A percentile compares a stretch with the other conserved stretches of the same genome.
phyloP scores from a whole-genome alignment of 1,140 invertebrate species.

The Diorhabda sublineata region DNA sequence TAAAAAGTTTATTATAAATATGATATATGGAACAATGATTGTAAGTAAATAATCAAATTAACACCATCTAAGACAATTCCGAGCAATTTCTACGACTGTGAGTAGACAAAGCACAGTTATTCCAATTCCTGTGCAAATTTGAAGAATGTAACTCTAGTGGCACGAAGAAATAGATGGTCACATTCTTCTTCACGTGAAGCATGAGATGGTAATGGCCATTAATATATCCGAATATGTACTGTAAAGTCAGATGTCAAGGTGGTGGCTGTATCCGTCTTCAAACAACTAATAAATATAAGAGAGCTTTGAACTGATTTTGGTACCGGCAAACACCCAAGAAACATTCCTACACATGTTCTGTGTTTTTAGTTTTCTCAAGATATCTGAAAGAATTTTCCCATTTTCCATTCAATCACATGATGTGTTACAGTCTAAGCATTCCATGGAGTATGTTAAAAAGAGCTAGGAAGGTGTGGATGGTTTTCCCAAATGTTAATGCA shows the following conservation, averaged over 20 bases:
- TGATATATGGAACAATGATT: no score
- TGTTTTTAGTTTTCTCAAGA: background rate
- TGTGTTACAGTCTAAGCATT: background rate
- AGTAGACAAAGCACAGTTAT: no score
- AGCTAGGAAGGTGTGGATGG: conserved; percentile 1
- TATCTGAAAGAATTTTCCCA: background rate
- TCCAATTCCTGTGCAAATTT: no score
- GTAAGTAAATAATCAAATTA: no score
- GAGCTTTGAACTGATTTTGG: background rate
- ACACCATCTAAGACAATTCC: no score
- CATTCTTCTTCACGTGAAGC: background rate
- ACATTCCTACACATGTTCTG: background rate
- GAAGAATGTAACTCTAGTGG: no score
- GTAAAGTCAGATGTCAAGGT: background rate
- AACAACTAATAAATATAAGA: background rate
- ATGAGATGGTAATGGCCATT: background rate
- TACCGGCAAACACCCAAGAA: background rate
- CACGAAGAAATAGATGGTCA: background rate
- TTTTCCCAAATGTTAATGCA: background rate
- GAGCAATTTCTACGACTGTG: no score
- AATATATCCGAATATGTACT: background rate
- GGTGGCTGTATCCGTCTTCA: background rate
- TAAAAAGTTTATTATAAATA: no score
- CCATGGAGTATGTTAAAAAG: background rate
- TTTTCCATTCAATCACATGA: background rate